Evolutionary conservation across 2,888 invertebrate species (phyloP), one percentile per base, ranked within the genome.

Genomic region (Ochlodes sylvanus): DNA sequence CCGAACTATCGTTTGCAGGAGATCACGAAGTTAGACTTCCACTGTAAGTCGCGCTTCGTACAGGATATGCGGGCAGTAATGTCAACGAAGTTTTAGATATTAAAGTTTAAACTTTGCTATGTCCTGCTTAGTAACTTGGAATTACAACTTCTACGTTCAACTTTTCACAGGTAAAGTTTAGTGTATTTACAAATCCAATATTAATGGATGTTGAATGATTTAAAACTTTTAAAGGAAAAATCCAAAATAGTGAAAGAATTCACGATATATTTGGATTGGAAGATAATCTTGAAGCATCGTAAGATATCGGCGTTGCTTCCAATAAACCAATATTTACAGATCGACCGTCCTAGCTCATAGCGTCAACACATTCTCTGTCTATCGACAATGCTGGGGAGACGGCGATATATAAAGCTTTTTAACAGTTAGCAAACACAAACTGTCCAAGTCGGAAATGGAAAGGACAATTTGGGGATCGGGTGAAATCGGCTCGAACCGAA

Each of bases 1-100:
- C 67, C 61, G 67, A 67, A 67, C 67, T 67, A 62, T 67, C 67
- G 61, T 67, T 67, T 62, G 65, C 58, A 65, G 61, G 54, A 67
- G 67, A 67, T 67, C 67, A 67, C 19, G 52, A 67, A 67, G 67
- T 67, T 67, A 67, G 65, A 57, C 64, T 56, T 64, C 56, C 63
- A 32, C 34, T 15, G 56, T 57, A 65, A 65, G 65, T 41, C 65
- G 52, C 17, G 61, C 32, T 63, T 56, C 56, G 72, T 15, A 61
- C 58, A 52, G 67, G 68, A 69, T 69, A 68, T 64, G 64, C 68
- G 69, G 68, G 68, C 38, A 57, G 68, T 63, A 58, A 68, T 65
- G 67, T 71, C 69, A 71, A 69, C 69, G 61, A 71, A 71, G 69
- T 71, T 71, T 69, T 63, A 71, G 69, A 71, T 71, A 71, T 69